Percentiles rank a stretch among this genome's conserved stretches.
phyloP scores from a whole-genome alignment of 2,113 vertebrate genomes.

The Chaetura pelagica region DNA sequence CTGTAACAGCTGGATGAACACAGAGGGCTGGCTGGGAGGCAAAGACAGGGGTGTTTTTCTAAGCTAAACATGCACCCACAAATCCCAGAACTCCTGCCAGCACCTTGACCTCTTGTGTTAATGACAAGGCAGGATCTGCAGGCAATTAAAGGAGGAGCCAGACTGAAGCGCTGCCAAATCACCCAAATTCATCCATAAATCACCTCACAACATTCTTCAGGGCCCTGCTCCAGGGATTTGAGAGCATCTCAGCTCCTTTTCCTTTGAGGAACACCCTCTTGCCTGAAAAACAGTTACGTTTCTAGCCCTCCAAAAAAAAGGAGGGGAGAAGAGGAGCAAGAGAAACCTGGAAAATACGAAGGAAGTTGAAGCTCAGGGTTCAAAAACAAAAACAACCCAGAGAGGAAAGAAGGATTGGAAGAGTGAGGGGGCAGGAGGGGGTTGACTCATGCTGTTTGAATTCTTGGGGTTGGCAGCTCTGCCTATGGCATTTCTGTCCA shows the following conservation, averaged over 20 bases:
- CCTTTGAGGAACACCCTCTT: background rate
- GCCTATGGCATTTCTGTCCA: conserved; percentile 37
- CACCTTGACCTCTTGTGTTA: conserved; percentile 45
- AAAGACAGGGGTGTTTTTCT: conserved; percentile 23
- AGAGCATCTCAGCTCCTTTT: background rate
- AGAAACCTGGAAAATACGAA: background rate
- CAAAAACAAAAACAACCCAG: background rate
- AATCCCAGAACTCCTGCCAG: conserved; percentile 47
- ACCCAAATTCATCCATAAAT: background rate
- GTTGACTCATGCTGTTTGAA: conserved; percentile 30
- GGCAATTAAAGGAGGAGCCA: conserved; percentile 45
- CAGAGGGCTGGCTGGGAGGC: background rate
- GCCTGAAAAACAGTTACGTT: background rate
- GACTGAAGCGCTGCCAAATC: background rate
- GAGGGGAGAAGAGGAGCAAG: background rate
- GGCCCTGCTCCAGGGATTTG: background rate
- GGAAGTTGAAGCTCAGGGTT: background rate
- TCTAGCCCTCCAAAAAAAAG: background rate
- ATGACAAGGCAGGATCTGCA: conserved; percentile 39
- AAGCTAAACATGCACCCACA: background rate
- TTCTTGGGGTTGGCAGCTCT: background rate
- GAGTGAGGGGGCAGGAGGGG: background rate
- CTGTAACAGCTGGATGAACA: conserved; percentile 39
- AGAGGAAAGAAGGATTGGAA: background rate
- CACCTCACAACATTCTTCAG: background rate